These are phyloP conservation scores for Drosophila tripunctata DNA, from an alignment of 2,888 invertebrate species.

Conservation along the genomic window DNA sequence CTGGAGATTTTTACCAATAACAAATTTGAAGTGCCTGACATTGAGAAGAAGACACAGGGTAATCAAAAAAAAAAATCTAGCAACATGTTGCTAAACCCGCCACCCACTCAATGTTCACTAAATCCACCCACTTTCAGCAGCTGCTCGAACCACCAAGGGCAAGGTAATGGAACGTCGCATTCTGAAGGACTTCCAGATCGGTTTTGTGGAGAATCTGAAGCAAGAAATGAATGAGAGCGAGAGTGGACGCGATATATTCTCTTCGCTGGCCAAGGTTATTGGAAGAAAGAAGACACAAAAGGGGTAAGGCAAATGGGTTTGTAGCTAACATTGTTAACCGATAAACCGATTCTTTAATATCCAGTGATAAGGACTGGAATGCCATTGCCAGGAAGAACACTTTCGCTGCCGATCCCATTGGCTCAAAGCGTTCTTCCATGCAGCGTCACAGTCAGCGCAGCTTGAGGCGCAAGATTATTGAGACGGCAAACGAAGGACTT, in stretches of 20 bases:
- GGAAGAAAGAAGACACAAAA: conserved; percentile 86
- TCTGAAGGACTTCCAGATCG: conserved; percentile 95
- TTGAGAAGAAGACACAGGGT: conserved; percentile 87
- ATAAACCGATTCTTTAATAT: not conserved
- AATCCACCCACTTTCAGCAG: conserved; percentile 83
- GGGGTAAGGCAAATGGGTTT: conserved; percentile 58
- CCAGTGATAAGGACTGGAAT: conserved; percentile 89
- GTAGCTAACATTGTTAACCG: not conserved
- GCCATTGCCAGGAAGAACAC: conserved; percentile 91
- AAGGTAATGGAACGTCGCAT: conserved; percentile 94
- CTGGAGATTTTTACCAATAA: conserved; percentile 95
- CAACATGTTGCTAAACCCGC: conserved; percentile 26
- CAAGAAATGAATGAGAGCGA: conserved; percentile 89
- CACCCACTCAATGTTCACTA: too few species aligned
- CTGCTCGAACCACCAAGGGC: conserved; percentile 89
- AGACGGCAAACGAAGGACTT: conserved; percentile 87
- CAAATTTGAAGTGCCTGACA: conserved; percentile 92
- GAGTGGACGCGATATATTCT: conserved; percentile 91
- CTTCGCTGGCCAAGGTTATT: conserved; percentile 92
- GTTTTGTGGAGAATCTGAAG: conserved; percentile 92
- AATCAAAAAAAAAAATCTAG: not conserved
- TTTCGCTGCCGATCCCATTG: conserved; percentile 90
- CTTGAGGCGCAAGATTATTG: conserved; percentile 88
- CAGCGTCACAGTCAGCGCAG: conserved; percentile 89
- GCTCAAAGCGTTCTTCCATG: conserved; percentile 89